phyloP scores from a whole-genome alignment of 2,888 invertebrate species.

The Tetragonisca angustula region DNA sequence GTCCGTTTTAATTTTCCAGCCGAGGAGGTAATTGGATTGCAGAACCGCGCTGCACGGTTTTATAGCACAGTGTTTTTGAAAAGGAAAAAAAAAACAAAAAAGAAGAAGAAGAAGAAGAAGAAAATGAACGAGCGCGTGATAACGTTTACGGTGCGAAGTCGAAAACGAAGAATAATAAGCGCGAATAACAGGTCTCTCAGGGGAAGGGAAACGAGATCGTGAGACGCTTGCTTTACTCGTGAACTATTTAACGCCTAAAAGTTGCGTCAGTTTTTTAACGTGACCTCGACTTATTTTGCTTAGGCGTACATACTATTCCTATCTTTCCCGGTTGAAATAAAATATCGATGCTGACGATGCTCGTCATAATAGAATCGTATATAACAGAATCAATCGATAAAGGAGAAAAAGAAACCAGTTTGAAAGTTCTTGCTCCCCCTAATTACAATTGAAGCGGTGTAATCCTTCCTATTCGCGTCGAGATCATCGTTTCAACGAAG shows the following conservation, averaged over 20 bases:
- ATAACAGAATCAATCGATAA: not conserved
- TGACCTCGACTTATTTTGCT: not conserved
- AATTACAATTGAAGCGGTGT: not conserved
- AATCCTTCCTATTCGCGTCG: not conserved
- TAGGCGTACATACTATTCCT: not conserved
- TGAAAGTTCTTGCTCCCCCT: not conserved
- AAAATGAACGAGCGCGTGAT: not conserved
- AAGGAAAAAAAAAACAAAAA: too few species aligned
- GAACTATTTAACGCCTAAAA: not conserved
- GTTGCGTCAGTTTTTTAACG: not conserved
- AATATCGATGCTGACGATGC: not conserved
- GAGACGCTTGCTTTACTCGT: not conserved
- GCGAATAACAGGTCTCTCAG: not conserved
- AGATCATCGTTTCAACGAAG: not conserved
- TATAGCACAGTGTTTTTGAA: not conserved
- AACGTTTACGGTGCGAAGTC: not conserved
- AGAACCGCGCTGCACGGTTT: too few species aligned
- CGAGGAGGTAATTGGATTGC: too few species aligned
- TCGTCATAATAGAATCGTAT: too few species aligned
- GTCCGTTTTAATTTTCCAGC: not conserved
- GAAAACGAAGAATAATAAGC: too few species aligned
- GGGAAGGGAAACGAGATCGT: not conserved
- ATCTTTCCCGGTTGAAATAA: not conserved
- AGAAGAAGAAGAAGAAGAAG: not conserved
- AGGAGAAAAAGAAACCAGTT: not conserved